These are phyloP conservation scores for Campopleginae sp. DNA, from an alignment of 2,888 invertebrate genomes.

Conservation along the genomic window DNA sequence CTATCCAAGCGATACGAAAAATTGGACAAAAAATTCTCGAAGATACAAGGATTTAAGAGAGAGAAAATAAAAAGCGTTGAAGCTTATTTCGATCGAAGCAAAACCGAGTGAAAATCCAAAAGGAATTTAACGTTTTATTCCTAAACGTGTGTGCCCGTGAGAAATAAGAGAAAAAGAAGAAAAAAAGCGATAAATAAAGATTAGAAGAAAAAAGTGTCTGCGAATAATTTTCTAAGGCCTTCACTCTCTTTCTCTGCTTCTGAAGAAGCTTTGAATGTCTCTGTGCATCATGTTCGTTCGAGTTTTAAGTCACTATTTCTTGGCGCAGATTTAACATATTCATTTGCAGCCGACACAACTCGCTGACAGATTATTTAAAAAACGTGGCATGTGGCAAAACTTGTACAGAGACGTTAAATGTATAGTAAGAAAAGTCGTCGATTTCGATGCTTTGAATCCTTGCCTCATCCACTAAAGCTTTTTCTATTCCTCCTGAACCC, in stretches of 20 bases:
- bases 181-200: slow-evolving; percentile 8
- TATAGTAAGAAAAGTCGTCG: slow-evolving; percentile 39
- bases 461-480: slow-evolving; percentile 31
- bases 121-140: neutral
- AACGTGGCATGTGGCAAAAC: slow-evolving; percentile 20
- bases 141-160: neutral
- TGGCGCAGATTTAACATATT: slow-evolving; percentile 53
- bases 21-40: neutral
- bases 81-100: neutral
- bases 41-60: neutral
- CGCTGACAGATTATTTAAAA: slow-evolving; percentile 29
- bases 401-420: neutral
- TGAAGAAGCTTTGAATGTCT: slow-evolving; percentile 83
- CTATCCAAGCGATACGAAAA: neutral
- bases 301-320: slow-evolving; percentile 45
- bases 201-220: slow-evolving; percentile 23
- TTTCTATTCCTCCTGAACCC: slow-evolving; percentile 15
- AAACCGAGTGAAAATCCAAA: neutral
- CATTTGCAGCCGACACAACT: slow-evolving; percentile 31
- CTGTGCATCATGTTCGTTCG: slow-evolving; percentile 9
- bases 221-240: slow-evolving; percentile 14
- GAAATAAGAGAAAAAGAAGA: neutral
- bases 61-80: neutral
- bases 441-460: slow-evolving; percentile 60
- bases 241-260: neutral